These are phyloP conservation scores for Meleagris gallopavo DNA, from an alignment of 2,113 vertebrate species.

Conservation along the genomic window DNA sequence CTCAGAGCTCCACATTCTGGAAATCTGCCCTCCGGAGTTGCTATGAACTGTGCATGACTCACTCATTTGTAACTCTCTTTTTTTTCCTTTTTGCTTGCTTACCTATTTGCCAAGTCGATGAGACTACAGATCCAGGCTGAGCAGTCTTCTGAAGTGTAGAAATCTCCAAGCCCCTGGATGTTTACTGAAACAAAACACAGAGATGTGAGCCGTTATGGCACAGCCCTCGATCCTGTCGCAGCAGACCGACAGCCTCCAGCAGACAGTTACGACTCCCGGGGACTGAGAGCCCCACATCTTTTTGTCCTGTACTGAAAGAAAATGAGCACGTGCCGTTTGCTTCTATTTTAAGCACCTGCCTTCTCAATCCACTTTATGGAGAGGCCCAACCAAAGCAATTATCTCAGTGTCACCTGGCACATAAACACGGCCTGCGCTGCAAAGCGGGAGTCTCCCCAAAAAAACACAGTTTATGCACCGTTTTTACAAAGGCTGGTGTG, in stretches of 20 bases:
- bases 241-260: not conserved
- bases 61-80: not conserved
- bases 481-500: not conserved
- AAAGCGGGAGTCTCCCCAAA: not conserved
- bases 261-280: not conserved
- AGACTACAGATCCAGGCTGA: not conserved
- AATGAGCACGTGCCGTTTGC: not conserved
- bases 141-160: not conserved
- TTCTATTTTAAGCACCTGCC: conserved; percentile 2
- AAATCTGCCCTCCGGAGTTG: not conserved
- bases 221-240: not conserved
- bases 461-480: fast-evolving
- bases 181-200: not conserved
- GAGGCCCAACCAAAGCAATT: not conserved
- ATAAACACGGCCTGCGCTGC: not conserved
- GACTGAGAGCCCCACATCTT: not conserved
- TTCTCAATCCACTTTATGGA: not conserved
- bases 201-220: not conserved
- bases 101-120: not conserved
- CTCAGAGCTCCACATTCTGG: not conserved
- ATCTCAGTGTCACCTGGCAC: not conserved
- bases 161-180: not conserved
- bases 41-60: not conserved
- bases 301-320: not conserved
- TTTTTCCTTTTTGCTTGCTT: not conserved